phyloP scores from a whole-genome alignment of 2,888 invertebrate genomes.

The Epistrophe grossulariae region DNA sequence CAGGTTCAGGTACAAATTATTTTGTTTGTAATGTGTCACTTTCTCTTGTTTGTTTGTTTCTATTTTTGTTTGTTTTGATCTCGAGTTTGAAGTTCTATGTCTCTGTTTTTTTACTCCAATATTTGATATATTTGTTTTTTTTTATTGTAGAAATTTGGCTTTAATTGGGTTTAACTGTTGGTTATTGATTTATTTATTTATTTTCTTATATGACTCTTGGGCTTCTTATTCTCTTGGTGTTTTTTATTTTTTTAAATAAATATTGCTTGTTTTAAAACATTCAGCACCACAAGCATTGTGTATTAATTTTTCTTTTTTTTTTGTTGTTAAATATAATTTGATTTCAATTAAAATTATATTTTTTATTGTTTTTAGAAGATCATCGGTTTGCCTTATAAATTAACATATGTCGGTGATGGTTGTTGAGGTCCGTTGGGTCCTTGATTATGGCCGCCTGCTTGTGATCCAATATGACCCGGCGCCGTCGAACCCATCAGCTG shows the following conservation, averaged over 20 bases:
- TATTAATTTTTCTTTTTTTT: background rate
- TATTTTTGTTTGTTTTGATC: background rate
- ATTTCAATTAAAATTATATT: constrained; percentile 4
- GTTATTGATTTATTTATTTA: no score
- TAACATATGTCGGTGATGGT: constrained; percentile 93
- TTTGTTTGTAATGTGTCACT: constrained; percentile 21
- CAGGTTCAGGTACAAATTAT: constrained; percentile 72
- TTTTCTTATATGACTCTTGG: background rate
- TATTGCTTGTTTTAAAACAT: background rate
- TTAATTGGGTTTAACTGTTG: background rate
- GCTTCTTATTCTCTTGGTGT: background rate
- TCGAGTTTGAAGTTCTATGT: constrained; percentile 29
- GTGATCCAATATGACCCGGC: constrained; percentile 64
- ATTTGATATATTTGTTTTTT: background rate
- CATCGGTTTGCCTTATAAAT: constrained; percentile 85
- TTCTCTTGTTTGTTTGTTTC: constrained; percentile 21
- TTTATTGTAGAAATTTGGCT: background rate
- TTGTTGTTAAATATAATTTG: background rate
- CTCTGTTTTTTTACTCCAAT: background rate
- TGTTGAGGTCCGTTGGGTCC: constrained; percentile 82
- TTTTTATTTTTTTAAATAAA: background rate
- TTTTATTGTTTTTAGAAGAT: constrained; percentile 22
- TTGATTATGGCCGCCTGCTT: constrained; percentile 67
- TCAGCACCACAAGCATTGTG: constrained; percentile 1
- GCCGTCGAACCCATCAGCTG: constrained; percentile 79